A percentile compares a stretch with the other conserved stretches of the same genome.
phyloP scores from a whole-genome alignment of 2,797 vertebrate species.

The Alfaro cultratus region DNA sequence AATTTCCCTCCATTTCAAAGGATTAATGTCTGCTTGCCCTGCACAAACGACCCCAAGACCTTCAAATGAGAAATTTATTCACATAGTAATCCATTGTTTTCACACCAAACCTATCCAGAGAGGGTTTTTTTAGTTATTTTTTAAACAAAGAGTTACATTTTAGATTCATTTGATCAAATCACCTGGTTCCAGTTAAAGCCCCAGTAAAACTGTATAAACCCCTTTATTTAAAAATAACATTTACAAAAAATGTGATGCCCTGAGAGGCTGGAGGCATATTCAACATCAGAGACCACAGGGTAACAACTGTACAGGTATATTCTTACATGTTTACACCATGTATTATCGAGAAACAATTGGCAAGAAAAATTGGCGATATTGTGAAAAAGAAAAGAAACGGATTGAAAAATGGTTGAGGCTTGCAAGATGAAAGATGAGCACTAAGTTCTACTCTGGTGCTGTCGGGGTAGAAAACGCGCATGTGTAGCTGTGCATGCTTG shows the following conservation, averaged over 20 bases:
- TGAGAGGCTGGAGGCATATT: not conserved
- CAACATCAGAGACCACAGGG: not conserved
- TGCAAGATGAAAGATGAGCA: slow-evolving; percentile 42
- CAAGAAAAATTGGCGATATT: slow-evolving; percentile 3
- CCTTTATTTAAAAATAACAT: not conserved
- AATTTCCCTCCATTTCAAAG: not conserved
- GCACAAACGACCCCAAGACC: not conserved
- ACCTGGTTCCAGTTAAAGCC: not conserved
- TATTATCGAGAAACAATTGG: not conserved
- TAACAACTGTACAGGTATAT: not conserved
- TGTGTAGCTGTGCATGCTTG: slow-evolving; percentile 24
- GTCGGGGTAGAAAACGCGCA: slow-evolving; percentile 15
- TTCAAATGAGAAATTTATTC: not conserved
- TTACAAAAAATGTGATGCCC: not conserved
- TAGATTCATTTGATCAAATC: not conserved
- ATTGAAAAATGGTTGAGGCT: slow-evolving; percentile 8
- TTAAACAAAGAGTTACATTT: not conserved
- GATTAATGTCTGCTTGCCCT: not conserved
- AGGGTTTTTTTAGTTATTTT: not conserved
- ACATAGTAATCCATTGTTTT: not conserved
- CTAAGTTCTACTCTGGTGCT: slow-evolving; percentile 30
- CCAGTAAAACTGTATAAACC: not conserved
- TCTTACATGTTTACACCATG: not conserved
- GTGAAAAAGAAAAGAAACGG: slow-evolving; percentile 2
- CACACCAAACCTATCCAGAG: not conserved